Conservation (phyloP, 2,113 vertebrate species). For the Rattus rattus region DNA sequence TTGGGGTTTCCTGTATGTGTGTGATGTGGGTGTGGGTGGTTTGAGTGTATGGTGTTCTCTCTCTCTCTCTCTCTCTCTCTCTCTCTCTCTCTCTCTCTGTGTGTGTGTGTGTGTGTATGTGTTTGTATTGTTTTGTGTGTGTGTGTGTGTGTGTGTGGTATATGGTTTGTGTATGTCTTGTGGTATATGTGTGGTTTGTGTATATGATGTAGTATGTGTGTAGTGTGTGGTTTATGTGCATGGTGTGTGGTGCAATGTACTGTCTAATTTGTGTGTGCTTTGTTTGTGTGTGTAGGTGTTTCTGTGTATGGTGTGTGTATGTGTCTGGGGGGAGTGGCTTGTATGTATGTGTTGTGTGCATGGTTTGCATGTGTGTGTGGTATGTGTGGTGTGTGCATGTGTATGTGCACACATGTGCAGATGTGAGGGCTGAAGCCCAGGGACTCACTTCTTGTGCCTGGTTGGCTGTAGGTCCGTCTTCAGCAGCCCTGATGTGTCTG, state of each 20-base stretch:
- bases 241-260: no score
- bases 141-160: not conserved
- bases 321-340: no score
- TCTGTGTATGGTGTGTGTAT: no score
- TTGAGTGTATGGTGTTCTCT: no score
- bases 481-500: conserved; percentile 72
- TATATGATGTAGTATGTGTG: not conserved
- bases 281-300: not conserved
- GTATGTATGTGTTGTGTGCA: not conserved
- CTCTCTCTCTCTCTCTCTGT: no score
- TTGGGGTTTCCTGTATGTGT: conserved; percentile 69
- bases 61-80: no score
- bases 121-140: not conserved
- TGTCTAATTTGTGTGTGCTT: no score
- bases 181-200: not conserved
- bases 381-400: not conserved
- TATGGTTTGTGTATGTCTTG: no score
- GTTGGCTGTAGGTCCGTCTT: conserved; percentile 75
- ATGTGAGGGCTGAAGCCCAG: conserved; percentile 62
- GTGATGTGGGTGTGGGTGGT: no score
- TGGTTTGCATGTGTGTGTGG: not conserved
- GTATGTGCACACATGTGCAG: not conserved
- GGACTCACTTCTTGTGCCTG: conserved; percentile 48
- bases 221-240: not conserved
- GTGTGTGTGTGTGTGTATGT: not conserved